Conservation (phyloP, 2,888 invertebrate species). For the Troilus luridus region DNA sequence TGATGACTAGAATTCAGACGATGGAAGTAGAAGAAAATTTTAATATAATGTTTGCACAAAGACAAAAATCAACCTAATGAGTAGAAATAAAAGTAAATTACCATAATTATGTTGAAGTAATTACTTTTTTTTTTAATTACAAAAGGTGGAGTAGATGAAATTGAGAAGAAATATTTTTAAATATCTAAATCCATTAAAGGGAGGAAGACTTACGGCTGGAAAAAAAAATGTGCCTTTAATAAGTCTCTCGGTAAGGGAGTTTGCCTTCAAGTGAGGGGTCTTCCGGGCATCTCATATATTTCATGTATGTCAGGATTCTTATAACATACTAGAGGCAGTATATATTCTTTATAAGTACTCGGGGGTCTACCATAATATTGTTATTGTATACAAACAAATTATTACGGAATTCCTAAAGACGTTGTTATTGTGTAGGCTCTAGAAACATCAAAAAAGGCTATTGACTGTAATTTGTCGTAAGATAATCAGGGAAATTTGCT, state of each 20-base stretch:
- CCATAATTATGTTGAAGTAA: background rate
- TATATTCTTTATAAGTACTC: no score
- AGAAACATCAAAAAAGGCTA: no score
- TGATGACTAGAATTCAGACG: background rate
- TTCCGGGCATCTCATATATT: background rate
- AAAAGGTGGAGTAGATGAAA: background rate
- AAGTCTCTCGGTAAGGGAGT: background rate
- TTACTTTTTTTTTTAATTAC: background rate
- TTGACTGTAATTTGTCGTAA: no score
- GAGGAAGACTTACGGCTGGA: background rate
- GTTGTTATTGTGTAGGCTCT: no score
- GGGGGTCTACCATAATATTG: no score
- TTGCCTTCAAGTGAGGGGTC: background rate
- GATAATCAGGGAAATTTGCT: no score
- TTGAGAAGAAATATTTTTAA: conserved; percentile 21
- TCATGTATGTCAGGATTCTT: background rate
- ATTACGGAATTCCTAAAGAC: no score
- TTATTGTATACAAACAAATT: no score
- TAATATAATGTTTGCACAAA: no score
- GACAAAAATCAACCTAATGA: no score
- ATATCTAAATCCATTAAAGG: background rate
- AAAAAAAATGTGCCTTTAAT: conserved; percentile 4
- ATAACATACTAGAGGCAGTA: background rate
- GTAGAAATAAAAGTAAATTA: background rate
- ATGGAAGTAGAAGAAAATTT: no score